Evolutionary conservation across 2,797 vertebrate genomes (phyloP).

Genomic region (Tarsius wallacei): DNA sequence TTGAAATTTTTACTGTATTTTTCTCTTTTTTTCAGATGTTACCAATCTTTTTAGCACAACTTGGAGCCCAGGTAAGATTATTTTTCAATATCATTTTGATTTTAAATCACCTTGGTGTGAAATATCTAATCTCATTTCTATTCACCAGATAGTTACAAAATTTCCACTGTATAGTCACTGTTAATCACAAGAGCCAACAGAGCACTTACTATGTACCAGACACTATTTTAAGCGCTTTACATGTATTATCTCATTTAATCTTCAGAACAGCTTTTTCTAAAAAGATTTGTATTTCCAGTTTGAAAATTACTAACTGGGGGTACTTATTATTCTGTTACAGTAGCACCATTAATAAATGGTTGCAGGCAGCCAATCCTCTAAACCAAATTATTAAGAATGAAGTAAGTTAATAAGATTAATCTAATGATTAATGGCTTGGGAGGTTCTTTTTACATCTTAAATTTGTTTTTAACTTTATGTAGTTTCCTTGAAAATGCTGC

Average conservation of each 20-base stretch:
- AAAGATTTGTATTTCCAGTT: not conserved
- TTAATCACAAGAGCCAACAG: not conserved
- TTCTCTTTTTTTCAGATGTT: conserved; percentile 71
- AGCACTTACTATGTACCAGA: not conserved
- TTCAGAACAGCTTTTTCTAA: not conserved
- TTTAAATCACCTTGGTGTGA: conserved; percentile 15
- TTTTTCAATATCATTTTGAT: conserved; percentile 3
- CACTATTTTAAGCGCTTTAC: no score
- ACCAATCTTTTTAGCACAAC: conserved; percentile 74
- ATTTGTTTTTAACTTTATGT: conserved; percentile 22
- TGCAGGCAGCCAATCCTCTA: not conserved
- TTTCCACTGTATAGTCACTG: not conserved
- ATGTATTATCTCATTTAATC: not conserved
- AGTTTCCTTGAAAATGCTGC: not conserved
- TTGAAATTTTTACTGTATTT: conserved; percentile 31
- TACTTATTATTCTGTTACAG: not conserved
- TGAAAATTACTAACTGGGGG: not conserved
- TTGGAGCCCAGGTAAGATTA: conserved; percentile 73
- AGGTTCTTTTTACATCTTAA: conserved; percentile 32
- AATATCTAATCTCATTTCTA: not conserved
- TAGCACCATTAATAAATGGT: not conserved
- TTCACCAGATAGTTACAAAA: not conserved
- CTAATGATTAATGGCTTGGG: not conserved
- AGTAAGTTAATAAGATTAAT: not conserved
- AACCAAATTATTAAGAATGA: not conserved